Evolutionary conservation across 2,888 invertebrate genomes (phyloP).

Genomic region (Thecocarcelia acutangulata): DNA sequence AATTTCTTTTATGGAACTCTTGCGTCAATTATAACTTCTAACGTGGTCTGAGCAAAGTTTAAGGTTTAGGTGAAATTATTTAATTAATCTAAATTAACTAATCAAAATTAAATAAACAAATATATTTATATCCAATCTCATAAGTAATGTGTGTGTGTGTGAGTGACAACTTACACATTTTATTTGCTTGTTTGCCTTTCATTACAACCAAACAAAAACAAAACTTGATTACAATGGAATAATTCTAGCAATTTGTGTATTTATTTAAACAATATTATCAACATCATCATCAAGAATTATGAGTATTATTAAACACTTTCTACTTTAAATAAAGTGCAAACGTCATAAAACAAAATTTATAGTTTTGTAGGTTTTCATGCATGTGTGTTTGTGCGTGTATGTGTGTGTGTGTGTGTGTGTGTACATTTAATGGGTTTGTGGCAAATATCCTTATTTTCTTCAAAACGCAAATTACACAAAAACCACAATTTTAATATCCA

Average conservation of each 20-base stretch:
- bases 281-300: conserved; percentile 31
- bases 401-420: neutral
- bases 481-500: conserved; percentile 7
- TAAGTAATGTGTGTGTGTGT: neutral
- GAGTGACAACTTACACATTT: neutral
- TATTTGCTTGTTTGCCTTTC: neutral
- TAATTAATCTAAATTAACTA: conserved; percentile 28
- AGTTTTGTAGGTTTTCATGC: neutral
- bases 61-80: conserved; percentile 7
- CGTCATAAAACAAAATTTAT: conserved; percentile 50
- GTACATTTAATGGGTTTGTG: no score
- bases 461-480: conserved; percentile 32
- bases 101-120: neutral
- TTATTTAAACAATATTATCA: conserved; percentile 31
- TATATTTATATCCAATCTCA: neutral
- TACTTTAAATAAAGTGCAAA: conserved; percentile 46
- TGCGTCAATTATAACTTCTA: no score
- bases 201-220: conserved; percentile 10
- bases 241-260: conserved; percentile 26
- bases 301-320: conserved; percentile 38
- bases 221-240: conserved; percentile 16
- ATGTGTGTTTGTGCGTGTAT: neutral
- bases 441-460: conserved; percentile 19
- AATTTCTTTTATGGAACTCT: no score
- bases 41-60: no score